These are phyloP conservation scores for Cygnus buccinator DNA, from an alignment of 2,113 vertebrate genomes.

Conservation along the genomic window DNA sequence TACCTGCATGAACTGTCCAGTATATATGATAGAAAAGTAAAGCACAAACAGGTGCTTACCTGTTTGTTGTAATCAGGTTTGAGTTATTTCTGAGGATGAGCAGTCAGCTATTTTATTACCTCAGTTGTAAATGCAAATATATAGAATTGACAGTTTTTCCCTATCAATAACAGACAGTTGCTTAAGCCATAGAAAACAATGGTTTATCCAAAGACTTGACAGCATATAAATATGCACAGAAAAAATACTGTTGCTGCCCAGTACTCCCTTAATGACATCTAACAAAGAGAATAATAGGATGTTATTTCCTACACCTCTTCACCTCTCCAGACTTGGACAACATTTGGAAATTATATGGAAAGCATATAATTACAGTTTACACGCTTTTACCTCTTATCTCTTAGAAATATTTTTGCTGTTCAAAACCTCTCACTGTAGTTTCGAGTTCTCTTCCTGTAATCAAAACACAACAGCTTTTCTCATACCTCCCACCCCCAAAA, in stretches of 20 bases:
- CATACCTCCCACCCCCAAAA: background rate
- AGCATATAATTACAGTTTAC: background rate
- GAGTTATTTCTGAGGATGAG: background rate
- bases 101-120: background rate
- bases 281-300: background rate
- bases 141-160: background rate
- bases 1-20: background rate
- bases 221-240: background rate
- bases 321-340: background rate
- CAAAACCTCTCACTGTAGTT: background rate
- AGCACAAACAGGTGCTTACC: background rate
- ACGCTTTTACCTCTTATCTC: background rate
- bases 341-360: background rate
- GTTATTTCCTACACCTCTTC: background rate
- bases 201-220: background rate
- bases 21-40: background rate
- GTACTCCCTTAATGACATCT: background rate
- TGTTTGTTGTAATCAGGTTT: background rate
- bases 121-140: background rate
- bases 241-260: background rate
- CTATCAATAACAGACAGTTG: background rate
- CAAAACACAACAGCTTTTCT: background rate
- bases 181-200: background rate
- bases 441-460: background rate
- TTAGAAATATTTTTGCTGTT: background rate